Evolutionary conservation across 2,797 vertebrate genomes (phyloP).

Genomic region (Decapterus maruadsi): DNA sequence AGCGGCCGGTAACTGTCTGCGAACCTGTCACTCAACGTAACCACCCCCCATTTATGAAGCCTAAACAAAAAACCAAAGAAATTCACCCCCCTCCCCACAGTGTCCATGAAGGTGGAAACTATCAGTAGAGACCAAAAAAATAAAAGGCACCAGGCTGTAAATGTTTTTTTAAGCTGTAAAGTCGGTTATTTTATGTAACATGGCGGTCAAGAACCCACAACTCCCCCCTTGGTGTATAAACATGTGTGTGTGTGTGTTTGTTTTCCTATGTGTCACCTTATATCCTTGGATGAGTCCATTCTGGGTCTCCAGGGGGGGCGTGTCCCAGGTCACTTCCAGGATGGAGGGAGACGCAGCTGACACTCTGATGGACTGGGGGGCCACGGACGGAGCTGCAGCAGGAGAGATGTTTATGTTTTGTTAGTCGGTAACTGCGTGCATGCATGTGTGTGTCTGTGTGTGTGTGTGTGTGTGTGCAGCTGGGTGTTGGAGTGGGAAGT

Average conservation of each 20-base stretch:
- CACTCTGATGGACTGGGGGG: conserved; percentile 92
- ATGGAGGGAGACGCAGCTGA: conserved; percentile 89
- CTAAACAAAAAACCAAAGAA: no score
- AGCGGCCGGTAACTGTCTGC: no score
- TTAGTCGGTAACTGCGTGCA: conserved; percentile 26
- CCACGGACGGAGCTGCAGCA: conserved; percentile 90
- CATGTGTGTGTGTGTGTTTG: conserved; percentile 11
- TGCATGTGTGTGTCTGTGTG: neutral
- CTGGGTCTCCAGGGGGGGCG: conserved; percentile 93
- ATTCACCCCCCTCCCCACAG: no score
- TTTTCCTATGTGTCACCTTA: conserved; percentile 84
- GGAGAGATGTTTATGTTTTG: conserved; percentile 8
- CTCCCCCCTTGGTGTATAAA: neutral
- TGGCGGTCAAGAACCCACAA: no score
- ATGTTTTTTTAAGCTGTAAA: no score
- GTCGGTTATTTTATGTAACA: no score
- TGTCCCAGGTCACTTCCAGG: conserved; percentile 95
- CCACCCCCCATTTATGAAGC: no score
- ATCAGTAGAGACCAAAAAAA: no score
- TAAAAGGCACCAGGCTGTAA: no score
- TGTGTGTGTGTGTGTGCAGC: conserved; percentile 18
- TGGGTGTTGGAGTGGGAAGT: conserved; percentile 31
- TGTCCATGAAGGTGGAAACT: no score
- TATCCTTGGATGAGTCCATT: conserved; percentile 98
- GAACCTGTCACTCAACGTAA: no score